Percentiles rank a stretch among this genome's conserved stretches.
These are phyloP conservation scores for Corapipo altera DNA, from an alignment of 2,113 vertebrate species.

Conservation along the genomic window DNA sequence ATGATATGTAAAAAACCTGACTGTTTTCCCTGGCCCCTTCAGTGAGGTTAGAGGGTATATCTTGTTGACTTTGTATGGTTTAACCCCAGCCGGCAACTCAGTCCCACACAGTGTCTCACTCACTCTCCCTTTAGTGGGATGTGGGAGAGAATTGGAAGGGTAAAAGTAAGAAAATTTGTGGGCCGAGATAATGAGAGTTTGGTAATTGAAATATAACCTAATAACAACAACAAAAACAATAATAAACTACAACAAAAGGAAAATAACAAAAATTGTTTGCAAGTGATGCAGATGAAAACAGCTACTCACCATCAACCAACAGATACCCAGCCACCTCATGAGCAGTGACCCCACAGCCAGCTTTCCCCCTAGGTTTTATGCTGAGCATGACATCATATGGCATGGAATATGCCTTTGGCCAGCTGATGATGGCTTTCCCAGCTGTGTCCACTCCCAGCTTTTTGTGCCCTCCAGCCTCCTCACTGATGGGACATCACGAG, in stretches of 20 bases:
- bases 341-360: not conserved
- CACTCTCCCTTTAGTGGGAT: rapidly evolving
- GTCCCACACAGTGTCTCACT: not conserved
- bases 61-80: not conserved
- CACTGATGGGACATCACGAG: not conserved
- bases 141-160: not conserved
- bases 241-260: not conserved
- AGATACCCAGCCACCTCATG: not conserved
- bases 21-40: not conserved
- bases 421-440: not conserved
- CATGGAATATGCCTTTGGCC: not conserved
- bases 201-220: not conserved
- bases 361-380: not conserved
- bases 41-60: not conserved
- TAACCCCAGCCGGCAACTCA: not conserved
- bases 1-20: not conserved
- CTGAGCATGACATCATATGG: not conserved
- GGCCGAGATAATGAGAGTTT: not conserved
- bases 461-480: not conserved
- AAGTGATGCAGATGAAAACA: not conserved
- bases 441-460: not conserved
- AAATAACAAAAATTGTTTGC: not conserved
- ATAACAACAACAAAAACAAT: rapidly evolving
- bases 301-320: rapidly evolving
- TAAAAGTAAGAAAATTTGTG: not conserved